Percentiles rank a stretch among this genome's conserved stretches.
Conservation (phyloP, 2,888 invertebrate species). For the Deroplatys truncata region DNA sequence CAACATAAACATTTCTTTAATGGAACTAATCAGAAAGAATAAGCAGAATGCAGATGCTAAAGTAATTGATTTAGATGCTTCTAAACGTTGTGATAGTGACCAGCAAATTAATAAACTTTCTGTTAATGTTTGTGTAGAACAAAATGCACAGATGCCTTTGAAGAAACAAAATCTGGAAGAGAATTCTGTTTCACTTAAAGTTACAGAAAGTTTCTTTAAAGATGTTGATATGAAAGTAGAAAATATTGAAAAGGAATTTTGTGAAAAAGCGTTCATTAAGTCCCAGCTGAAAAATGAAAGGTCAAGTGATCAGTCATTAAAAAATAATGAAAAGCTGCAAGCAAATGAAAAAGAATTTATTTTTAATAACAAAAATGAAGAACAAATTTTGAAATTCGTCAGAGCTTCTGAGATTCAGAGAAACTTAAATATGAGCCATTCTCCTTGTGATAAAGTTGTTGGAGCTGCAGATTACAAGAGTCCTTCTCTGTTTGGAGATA, state of each 20-base stretch:
- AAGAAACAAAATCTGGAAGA: not conserved
- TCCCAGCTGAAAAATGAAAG: not conserved
- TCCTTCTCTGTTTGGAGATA: conserved; percentile 57
- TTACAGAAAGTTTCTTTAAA: not conserved
- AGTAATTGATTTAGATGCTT: not conserved
- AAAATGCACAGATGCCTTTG: not conserved
- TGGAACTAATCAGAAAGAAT: not conserved
- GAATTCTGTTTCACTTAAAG: not conserved
- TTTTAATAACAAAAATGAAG: not conserved
- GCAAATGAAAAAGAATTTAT: not conserved
- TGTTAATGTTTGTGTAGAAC: not conserved
- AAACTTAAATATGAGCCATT: not conserved
- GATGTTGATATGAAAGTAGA: not conserved
- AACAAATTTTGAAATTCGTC: not conserved
- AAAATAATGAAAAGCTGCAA: not conserved
- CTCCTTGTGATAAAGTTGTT: not conserved
- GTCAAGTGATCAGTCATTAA: not conserved
- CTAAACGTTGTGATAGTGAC: not conserved
- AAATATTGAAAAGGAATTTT: not conserved
- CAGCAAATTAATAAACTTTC: not conserved
- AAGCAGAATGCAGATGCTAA: not conserved
- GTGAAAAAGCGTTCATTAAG: not conserved
- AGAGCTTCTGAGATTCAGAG: not conserved
- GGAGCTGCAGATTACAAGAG: conserved; percentile 34
- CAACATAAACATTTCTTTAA: not conserved